phyloP scores from a whole-genome alignment of 2,797 vertebrate species.

The Loriculus beryllinus region DNA sequence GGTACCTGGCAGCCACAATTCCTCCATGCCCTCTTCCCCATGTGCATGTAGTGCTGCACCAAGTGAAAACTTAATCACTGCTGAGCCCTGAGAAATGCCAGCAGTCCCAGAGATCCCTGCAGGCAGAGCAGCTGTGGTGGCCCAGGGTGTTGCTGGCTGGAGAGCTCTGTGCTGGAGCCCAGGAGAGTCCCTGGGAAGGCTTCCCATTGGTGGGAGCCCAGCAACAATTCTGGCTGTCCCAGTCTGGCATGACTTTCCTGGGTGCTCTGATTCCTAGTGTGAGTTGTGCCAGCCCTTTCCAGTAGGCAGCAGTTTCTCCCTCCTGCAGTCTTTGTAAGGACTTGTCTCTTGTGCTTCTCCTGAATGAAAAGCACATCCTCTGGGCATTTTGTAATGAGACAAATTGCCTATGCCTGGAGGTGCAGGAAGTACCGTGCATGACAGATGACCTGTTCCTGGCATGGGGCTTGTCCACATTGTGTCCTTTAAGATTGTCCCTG shows the following conservation, averaged over 20 bases:
- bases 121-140: background rate
- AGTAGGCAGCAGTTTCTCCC: background rate
- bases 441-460: background rate
- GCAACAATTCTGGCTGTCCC: background rate
- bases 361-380: background rate
- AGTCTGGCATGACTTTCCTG: background rate
- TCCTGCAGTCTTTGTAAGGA: background rate
- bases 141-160: background rate
- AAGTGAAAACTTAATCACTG: background rate
- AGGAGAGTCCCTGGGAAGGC: background rate
- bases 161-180: background rate
- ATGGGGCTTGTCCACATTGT: background rate
- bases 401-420: background rate
- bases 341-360: background rate
- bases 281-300: background rate
- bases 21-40: background rate
- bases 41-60: background rate
- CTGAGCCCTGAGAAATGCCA: background rate
- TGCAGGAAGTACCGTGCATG: background rate
- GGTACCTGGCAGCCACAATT: rapidly evolving
- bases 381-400: background rate
- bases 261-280: background rate
- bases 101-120: background rate
- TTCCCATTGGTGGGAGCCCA: background rate
- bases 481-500: background rate